Conservation (phyloP, 2,888 invertebrate genomes). For the Rhogogaster chlorosoma region DNA sequence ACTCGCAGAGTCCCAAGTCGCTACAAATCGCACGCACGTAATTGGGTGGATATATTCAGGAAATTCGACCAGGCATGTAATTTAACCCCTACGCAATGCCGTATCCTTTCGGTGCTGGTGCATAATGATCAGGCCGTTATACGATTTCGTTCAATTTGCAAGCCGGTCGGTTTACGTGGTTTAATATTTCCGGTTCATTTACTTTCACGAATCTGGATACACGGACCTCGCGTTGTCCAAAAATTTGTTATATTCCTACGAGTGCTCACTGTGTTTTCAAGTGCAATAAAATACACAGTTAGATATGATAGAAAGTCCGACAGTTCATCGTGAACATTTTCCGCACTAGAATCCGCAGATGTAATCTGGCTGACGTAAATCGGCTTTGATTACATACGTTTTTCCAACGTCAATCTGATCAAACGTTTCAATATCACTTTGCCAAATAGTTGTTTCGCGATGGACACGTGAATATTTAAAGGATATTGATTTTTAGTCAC, state of each 20-base stretch:
- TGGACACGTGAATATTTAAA: neutral
- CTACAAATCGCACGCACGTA: slow-evolving; percentile 13
- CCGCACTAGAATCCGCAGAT: neutral
- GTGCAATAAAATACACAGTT: neutral
- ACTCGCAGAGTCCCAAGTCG: neutral
- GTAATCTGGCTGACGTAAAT: neutral
- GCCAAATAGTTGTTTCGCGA: neutral
- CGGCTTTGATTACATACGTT: neutral
- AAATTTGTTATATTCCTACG: neutral
- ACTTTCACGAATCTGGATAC: neutral
- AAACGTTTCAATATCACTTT: slow-evolving; percentile 11
- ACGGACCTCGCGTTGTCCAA: neutral
- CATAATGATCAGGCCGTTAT: slow-evolving; percentile 2
- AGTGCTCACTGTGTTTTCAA: neutral
- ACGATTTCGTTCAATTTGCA: neutral
- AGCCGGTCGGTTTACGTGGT: neutral
- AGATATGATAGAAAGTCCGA: neutral
- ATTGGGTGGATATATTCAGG: slow-evolving; percentile 33
- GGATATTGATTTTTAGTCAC: neutral
- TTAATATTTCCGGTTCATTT: neutral
- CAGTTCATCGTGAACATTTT: neutral
- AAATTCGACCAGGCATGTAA: slow-evolving; percentile 7
- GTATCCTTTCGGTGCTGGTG: neutral
- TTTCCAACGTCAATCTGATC: slow-evolving; percentile 5
- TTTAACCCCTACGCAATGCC: slow-evolving; percentile 5